Percentiles rank a stretch among this genome's conserved stretches.
Evolutionary conservation across 2,888 invertebrate species (phyloP).

Genomic region (Itoplectis maculator): DNA sequence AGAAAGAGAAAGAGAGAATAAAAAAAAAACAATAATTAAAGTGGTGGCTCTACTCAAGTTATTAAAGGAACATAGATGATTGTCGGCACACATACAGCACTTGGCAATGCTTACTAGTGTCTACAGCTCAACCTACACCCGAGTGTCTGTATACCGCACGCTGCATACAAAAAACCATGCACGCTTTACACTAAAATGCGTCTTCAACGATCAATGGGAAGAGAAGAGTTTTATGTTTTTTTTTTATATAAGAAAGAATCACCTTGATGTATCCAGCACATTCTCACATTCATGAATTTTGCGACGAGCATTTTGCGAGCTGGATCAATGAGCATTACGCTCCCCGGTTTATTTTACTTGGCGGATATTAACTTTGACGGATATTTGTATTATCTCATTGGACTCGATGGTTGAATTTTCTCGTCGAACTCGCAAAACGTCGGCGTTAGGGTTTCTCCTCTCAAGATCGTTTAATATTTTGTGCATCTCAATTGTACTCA

Average conservation of each 20-base stretch:
- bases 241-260: constrained; percentile 58
- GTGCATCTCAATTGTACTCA: constrained; percentile 58
- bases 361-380: neutral
- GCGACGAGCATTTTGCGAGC: constrained; percentile 69
- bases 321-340: constrained; percentile 59
- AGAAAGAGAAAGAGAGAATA: constrained; percentile 35
- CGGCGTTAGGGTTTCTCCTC: constrained; percentile 58
- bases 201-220: constrained; percentile 76
- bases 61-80: constrained; percentile 84
- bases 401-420: neutral
- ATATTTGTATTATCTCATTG: neutral
- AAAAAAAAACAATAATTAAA: constrained; percentile 66
- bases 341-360: neutral
- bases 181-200: constrained; percentile 77
- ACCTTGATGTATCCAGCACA: constrained; percentile 69
- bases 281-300: constrained; percentile 69
- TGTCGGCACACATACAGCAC: constrained; percentile 85
- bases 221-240: constrained; percentile 75
- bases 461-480: constrained; percentile 44
- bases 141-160: constrained; percentile 81
- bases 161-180: constrained; percentile 82
- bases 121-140: constrained; percentile 83
- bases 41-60: constrained; percentile 77
- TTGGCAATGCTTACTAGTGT: constrained; percentile 84
- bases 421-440: constrained; percentile 70